Percentiles rank a stretch among this genome's conserved stretches.
These are phyloP conservation scores for Barypeithes pellucidus DNA, from an alignment of 2,888 invertebrate species.

Conservation along the genomic window DNA sequence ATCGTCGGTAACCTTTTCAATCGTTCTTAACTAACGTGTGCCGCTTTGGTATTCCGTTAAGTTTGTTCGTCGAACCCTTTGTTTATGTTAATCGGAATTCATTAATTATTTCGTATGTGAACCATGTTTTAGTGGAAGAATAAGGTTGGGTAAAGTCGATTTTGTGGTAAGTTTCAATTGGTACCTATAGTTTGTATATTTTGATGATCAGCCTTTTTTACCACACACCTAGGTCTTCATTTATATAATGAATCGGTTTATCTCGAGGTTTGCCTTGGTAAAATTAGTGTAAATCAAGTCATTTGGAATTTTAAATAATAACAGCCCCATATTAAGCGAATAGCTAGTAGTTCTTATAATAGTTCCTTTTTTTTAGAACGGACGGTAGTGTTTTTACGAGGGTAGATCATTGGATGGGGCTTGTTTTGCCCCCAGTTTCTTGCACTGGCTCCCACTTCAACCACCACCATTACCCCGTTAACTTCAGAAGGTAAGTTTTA, in stretches of 20 bases:
- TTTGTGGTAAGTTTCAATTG: slow-evolving; percentile 22
- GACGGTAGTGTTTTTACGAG: slow-evolving; percentile 20
- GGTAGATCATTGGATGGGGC: slow-evolving; percentile 68
- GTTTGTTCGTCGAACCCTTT: slow-evolving; percentile 38
- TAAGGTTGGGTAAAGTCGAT: neutral
- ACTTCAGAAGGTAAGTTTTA: slow-evolving; percentile 69
- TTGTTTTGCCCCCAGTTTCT: slow-evolving; percentile 69
- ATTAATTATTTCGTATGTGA: slow-evolving; percentile 2
- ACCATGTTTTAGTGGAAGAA: slow-evolving; percentile 34
- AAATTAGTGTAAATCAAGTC: too few relatives aligned
- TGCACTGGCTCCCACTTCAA: slow-evolving; percentile 71
- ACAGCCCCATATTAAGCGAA: neutral
- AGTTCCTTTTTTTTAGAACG: slow-evolving; percentile 36
- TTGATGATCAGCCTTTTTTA: slow-evolving; percentile 5
- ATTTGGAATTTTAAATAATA: too few relatives aligned
- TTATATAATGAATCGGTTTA: neutral
- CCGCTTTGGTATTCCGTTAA: slow-evolving; percentile 35
- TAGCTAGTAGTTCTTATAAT: neutral
- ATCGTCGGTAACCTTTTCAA: neutral
- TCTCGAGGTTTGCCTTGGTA: too few relatives aligned
- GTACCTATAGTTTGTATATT: neutral
- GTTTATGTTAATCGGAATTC: slow-evolving; percentile 35
- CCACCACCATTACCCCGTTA: slow-evolving; percentile 71
- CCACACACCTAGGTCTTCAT: slow-evolving; percentile 32
- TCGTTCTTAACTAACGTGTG: slow-evolving; percentile 16